Evolutionary conservation across 1,140 invertebrate species (phyloP).

Genomic region (Leptinotarsa undecemlineata): DNA sequence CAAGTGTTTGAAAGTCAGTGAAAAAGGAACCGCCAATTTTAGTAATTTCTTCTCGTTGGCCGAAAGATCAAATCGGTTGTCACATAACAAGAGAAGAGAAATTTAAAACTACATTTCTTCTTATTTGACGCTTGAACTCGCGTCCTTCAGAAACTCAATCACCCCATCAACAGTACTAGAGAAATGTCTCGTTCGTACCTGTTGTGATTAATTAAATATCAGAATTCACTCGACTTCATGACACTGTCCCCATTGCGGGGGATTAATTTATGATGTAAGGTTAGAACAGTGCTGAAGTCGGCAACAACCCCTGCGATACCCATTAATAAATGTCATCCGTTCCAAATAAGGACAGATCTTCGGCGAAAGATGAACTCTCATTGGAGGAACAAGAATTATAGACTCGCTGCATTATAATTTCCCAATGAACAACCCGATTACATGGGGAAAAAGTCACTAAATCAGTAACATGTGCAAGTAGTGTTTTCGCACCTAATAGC

Average conservation of each 20-base stretch:
- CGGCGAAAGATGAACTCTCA: not conserved
- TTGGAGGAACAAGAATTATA: not conserved
- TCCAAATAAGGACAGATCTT: constrained; percentile 20
- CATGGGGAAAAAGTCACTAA: not conserved
- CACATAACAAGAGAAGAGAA: too few species aligned
- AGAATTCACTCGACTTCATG: constrained; percentile 6
- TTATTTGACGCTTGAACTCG: too few species aligned
- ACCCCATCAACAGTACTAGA: not conserved
- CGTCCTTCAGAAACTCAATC: not conserved
- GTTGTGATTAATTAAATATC: constrained; percentile 15
- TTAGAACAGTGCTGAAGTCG: constrained; percentile 19
- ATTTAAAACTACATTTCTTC: too few species aligned
- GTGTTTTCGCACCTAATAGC: not conserved
- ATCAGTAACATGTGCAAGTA: constrained; percentile 17
- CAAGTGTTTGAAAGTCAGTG: too few species aligned
- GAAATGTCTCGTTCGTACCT: constrained; percentile 2
- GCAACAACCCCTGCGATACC: constrained; percentile 18
- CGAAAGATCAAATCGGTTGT: too few species aligned
- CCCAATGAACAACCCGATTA: not conserved
- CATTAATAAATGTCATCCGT: constrained; percentile 21
- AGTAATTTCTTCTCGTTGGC: too few species aligned
- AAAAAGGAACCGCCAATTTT: too few species aligned
- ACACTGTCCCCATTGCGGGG: not conserved
- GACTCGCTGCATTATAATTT: not conserved
- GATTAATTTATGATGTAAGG: constrained; percentile 23